phyloP scores from a whole-genome alignment of 2,113 vertebrate species.

The Clarias batrachus region DNA sequence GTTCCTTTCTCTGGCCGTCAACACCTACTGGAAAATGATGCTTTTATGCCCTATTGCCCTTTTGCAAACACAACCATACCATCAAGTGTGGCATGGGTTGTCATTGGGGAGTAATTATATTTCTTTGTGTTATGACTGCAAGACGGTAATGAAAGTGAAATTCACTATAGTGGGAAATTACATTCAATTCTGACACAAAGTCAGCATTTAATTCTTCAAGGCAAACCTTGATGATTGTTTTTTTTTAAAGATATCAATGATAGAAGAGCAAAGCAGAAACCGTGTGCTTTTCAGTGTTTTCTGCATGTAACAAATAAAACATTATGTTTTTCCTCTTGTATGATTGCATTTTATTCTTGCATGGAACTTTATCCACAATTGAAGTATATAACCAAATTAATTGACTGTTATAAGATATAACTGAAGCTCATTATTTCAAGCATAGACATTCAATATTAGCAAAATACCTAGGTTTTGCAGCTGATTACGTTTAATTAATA shows the following conservation, averaged over 20 bases:
- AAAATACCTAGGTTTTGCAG: not conserved
- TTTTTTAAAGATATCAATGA: not conserved
- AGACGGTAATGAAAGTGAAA: not conserved
- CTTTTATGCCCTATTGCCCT: not conserved
- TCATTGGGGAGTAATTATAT: not conserved
- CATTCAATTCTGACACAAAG: not conserved
- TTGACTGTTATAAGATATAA: not conserved
- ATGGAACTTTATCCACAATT: not conserved
- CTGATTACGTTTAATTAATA: not conserved
- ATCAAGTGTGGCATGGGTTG: not conserved
- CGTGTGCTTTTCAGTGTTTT: not conserved
- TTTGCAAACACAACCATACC: not conserved
- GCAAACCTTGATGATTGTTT: conserved; percentile 9
- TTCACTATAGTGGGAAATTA: not conserved
- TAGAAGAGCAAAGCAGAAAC: not conserved
- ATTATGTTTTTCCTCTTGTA: not conserved
- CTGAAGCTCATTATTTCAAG: not conserved
- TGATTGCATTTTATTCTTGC: not conserved
- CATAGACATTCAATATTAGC: not conserved
- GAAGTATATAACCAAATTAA: not conserved
- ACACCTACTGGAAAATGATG: not conserved
- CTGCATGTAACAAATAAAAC: not conserved
- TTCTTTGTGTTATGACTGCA: not conserved
- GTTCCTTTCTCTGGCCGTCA: not conserved
- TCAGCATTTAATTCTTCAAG: conserved; percentile 8